Base-by-base conservation (phyloP, 2,113 vertebrate genomes). In the Bungarus multicinctus region DNA sequence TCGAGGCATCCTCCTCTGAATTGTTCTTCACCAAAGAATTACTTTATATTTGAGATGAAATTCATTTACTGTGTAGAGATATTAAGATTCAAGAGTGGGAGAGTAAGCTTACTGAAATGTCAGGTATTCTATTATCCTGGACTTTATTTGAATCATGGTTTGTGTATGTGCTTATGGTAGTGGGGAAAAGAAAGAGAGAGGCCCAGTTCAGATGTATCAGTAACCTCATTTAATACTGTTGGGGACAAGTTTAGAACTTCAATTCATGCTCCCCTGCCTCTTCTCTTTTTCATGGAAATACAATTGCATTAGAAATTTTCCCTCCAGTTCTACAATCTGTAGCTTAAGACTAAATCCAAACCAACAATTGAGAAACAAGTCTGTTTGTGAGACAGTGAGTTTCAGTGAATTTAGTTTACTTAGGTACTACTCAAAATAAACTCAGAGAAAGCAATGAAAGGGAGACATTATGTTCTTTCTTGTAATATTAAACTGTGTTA, bases 1-100 rank as follows among this genome's bases (percentile, higher is more conserved):
- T 85, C 85, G 86, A 23, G 23, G 4, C 0, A 91, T 53, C 69
- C 92, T 93, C 87, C 91, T 94, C 87, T 92, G 93, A 94, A 93
- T 57, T 94, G 93, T 85, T 94, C 87, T 93, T 85, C 94, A 95
- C 97, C 98, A 98, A 98, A 98, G 97, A 97, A 96, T 94, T 96
- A 93, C 93, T 91, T 54, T 96, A 93, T 96, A 94, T 94, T 92
- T 74, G 30, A 96, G 54, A 95, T 96, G 93, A 94, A 69, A 94
- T 93, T 45, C 55, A 86, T 91, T 86, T 96, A 91, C 92, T 94
- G 95, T 94, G 93, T 92, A 57, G 92, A 96, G 94, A 52, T 93
- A 60, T 94, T 89, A 90, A 94, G 91, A 94, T 93, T 93, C 94
- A 94, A 94, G 92, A 52, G 93, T 54, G 88, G 94, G 95, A 95